Conservation (phyloP, 2,888 invertebrate genomes). For the Eristalis tenax region DNA sequence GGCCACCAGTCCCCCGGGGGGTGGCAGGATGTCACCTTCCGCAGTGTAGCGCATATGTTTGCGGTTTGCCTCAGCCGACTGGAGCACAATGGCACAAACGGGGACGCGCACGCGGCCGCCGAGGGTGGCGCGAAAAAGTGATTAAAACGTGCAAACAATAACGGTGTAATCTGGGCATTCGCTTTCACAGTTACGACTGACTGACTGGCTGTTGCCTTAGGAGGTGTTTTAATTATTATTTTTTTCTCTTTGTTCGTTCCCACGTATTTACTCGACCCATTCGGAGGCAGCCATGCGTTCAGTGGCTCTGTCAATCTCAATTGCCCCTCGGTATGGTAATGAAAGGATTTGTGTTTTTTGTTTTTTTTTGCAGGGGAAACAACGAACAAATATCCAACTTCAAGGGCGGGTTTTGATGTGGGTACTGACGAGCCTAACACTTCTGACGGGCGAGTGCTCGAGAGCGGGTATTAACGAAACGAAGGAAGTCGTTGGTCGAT, state of each 20-base stretch:
- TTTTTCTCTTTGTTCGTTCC: neutral
- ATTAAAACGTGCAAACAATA: constrained; percentile 54
- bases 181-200: constrained; percentile 38
- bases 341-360: constrained; percentile 13
- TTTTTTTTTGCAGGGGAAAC: neutral
- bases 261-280: constrained; percentile 19
- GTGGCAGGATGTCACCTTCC: constrained; percentile 1
- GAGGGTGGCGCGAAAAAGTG: constrained; percentile 19
- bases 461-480: neutral
- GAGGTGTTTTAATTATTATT: constrained; percentile 62
- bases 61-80: constrained; percentile 28
- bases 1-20: neutral
- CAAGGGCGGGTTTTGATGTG: neutral
- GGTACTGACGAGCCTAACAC: constrained; percentile 29
- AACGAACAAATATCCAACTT: neutral
- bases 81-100: neutral
- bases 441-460: neutral
- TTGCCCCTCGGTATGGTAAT: constrained; percentile 41
- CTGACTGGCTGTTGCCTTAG: constrained; percentile 54
- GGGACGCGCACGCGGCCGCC: neutral
- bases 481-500: neutral
- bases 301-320: constrained; percentile 44
- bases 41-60: constrained; percentile 24
- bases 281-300: constrained; percentile 37
- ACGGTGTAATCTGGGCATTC: constrained; percentile 52